These are phyloP conservation scores for Drosophila gunungcola DNA, from an alignment of 1,140 invertebrate genomes.

Conservation along the genomic window DNA sequence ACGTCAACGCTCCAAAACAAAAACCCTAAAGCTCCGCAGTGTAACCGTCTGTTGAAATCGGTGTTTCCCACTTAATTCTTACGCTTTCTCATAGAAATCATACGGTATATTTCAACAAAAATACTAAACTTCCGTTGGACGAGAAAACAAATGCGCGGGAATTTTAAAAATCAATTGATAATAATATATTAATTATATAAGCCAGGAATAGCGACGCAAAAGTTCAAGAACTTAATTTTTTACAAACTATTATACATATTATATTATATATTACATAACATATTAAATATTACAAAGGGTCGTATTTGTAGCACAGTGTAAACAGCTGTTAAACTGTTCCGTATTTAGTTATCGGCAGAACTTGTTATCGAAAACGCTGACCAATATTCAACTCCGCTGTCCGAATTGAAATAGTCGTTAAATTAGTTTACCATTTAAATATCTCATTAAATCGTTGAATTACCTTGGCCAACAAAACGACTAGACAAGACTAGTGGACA, in stretches of 20 bases:
- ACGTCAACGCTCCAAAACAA: background rate
- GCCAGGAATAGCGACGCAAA: too few species aligned
- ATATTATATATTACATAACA: too few species aligned
- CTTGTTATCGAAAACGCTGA: background rate
- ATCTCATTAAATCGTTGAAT: background rate
- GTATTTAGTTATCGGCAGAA: background rate
- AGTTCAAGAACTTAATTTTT: too few species aligned
- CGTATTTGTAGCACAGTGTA: background rate
- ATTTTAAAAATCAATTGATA: too few species aligned
- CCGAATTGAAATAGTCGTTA: background rate
- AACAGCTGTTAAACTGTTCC: background rate
- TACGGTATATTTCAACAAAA: background rate
- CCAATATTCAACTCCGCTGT: background rate
- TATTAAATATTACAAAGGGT: too few species aligned
- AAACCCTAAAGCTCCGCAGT: background rate
- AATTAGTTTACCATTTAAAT: background rate
- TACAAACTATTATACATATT: too few species aligned
- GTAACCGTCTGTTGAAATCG: background rate
- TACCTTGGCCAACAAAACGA: conserved; percentile 54
- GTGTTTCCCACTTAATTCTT: background rate
- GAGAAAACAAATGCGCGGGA: too few species aligned
- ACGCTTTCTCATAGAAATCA: background rate
- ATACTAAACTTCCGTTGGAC: background rate
- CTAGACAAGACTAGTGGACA: conserved; percentile 44
- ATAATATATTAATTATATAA: too few species aligned